phyloP scores from a whole-genome alignment of 2,888 invertebrate species.

The Uloborus plumipes region DNA sequence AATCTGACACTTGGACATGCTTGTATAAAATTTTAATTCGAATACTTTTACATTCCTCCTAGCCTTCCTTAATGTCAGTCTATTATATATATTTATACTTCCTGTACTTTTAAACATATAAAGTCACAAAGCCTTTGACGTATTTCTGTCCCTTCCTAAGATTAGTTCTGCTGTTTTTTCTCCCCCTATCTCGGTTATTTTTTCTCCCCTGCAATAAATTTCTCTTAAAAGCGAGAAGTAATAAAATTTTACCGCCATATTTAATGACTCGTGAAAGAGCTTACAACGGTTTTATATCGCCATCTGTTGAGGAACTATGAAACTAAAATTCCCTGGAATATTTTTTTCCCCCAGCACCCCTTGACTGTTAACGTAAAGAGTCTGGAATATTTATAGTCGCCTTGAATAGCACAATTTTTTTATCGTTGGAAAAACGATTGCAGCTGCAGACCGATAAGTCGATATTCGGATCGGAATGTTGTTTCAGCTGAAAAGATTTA shows the following conservation, averaged over 20 bases:
- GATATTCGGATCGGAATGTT: neutral
- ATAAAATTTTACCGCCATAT: constrained; percentile 56
- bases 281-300: constrained; percentile 14
- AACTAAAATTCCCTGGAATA: constrained; percentile 18
- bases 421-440: constrained; percentile 1
- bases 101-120: neutral
- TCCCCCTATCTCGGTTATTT: constrained; percentile 3
- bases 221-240: constrained; percentile 45
- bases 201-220: constrained; percentile 33
- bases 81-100: constrained; percentile 11
- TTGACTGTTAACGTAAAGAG: constrained; percentile 12
- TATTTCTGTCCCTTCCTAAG: neutral
- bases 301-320: constrained; percentile 27
- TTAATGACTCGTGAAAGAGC: constrained; percentile 45
- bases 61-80: constrained; percentile 6
- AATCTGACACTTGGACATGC: constrained; percentile 13
- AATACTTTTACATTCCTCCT: neutral
- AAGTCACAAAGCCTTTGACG: constrained; percentile 17
- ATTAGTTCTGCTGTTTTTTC: neutral
- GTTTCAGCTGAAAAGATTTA: no score
- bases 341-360: constrained; percentile 7
- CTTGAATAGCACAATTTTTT: constrained; percentile 27
- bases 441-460: constrained; percentile 47
- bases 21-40: constrained; percentile 14
- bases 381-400: constrained; percentile 38